A percentile compares a stretch with the other conserved stretches of the same genome.
Conservation (phyloP, 64 coral and sea anemone species). For the Trachythela sp. region DNA sequence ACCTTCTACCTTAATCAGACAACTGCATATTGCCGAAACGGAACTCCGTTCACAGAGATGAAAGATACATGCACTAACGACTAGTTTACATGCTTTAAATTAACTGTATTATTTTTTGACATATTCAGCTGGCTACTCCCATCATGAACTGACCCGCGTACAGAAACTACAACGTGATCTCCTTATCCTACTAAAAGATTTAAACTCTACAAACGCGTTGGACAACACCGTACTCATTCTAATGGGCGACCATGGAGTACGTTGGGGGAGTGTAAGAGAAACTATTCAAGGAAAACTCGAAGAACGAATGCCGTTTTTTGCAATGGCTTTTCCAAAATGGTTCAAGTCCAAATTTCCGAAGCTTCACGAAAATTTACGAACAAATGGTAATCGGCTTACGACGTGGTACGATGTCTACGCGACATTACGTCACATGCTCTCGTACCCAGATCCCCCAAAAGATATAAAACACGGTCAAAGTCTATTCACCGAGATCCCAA, state of each 20-base stretch:
- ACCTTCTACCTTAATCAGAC: no score
- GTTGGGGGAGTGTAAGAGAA: conserved; percentile 58
- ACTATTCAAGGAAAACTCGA: conserved; percentile 71
- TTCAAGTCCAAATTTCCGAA: conserved; percentile 45
- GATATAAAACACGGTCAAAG: conserved; percentile 41
- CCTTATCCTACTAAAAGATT: neutral
- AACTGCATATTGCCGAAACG: no score
- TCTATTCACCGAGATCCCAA: conserved; percentile 50
- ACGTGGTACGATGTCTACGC: conserved; percentile 57
- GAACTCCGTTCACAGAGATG: no score
- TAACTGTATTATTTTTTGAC: neutral
- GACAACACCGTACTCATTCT: conserved; percentile 60
- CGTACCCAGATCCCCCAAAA: conserved; percentile 21
- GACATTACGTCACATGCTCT: conserved; percentile 49
- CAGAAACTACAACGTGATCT: neutral
- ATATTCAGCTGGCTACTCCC: neutral
- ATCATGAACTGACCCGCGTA: neutral
- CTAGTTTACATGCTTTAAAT: no score
- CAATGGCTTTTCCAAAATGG: conserved; percentile 56
- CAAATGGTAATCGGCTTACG: conserved; percentile 45
- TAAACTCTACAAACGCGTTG: conserved; percentile 21
- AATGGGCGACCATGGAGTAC: conserved; percentile 63
- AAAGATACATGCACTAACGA: no score
- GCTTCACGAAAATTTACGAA: conserved; percentile 16
- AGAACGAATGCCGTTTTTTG: conserved; percentile 58